Evolutionary conservation across 2,797 vertebrate species (phyloP), one percentile per base, ranked within the genome.

Genomic region (Parauchenoglanis ngamensis): DNA sequence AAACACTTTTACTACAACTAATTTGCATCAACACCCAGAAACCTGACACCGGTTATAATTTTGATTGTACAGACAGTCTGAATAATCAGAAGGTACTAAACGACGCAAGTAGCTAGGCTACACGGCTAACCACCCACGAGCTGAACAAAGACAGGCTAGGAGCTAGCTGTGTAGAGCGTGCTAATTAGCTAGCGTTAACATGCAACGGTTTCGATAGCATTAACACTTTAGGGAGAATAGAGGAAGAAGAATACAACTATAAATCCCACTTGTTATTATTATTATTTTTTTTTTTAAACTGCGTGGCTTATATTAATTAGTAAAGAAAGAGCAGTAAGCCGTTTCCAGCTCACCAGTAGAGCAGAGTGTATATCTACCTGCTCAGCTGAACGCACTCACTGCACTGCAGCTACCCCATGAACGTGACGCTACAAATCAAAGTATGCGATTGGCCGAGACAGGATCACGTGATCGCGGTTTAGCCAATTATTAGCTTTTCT

Each of bases 91-190:
- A n/a, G 25, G 4, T 12, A 11, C 72, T 75, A 75, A 57, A 44
- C 4, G 8, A 40, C 35, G 23, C 35, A 49, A 23, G 13, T 10
- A 19, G n/a, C 28, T 35, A 54, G 0, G 46, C 49, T 68, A 13
- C 81, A 68, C 0, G 2, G 81, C n/a, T 54, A 54, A 68, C n/a
- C 46, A 31, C 49, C 3, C 46, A 54, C n/a, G 19, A 54, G 46
- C 46, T 3, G 28, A 68, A 83, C 81, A 83, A 83, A 83, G 81
- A 7, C 81, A 83, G 46, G 65, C 63, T 63, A 31, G 5, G 13
- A 68, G 63, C 46, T 83, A 83, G 19, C 81, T 35, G 10, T 35
- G 63, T 7, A 54, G 46, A 11, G 81, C 63, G 4, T 83, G 81
- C 81, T 54, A 83, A 83, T 12, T 31, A 31, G 25, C 80, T 82